These are phyloP conservation scores for Gambusia holbrooki DNA, from an alignment of 2,113 vertebrate species.

Conservation along the genomic window DNA sequence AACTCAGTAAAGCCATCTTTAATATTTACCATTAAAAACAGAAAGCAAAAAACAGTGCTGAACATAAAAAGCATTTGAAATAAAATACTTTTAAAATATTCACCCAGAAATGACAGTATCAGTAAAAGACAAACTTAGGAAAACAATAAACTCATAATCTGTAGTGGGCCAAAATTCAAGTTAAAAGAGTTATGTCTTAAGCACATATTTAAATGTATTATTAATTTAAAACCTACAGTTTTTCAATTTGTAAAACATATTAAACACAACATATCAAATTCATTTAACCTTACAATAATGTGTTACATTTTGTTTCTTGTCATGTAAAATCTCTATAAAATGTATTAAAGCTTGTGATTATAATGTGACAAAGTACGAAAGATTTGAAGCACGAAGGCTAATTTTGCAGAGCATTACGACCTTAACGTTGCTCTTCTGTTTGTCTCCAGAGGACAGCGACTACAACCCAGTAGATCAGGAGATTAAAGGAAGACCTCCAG, in stretches of 20 bases:
- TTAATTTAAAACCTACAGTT: not conserved
- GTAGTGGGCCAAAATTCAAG: not conserved
- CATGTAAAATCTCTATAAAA: too few relatives aligned
- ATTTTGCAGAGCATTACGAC: not conserved
- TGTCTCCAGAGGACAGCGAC: conserved; percentile 89
- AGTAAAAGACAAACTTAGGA: not conserved
- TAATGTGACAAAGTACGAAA: too few relatives aligned
- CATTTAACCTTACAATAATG: not conserved
- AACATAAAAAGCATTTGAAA: not conserved
- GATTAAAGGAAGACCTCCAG: conserved; percentile 78
- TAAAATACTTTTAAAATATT: too few relatives aligned
- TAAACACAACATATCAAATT: not conserved
- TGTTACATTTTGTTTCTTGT: not conserved
- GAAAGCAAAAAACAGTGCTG: not conserved
- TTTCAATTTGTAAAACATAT: not conserved
- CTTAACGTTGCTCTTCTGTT: not conserved
- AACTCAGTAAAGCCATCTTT: not conserved
- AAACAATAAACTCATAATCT: not conserved
- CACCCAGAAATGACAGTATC: too few relatives aligned
- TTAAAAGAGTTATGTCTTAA: not conserved
- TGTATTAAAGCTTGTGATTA: too few relatives aligned
- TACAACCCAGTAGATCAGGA: conserved; percentile 93
- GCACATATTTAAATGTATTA: not conserved
- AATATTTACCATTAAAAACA: not conserved
- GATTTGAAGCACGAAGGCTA: too few relatives aligned